Base-by-base conservation (phyloP, 37 sponge, comb jelly and placozoan species). In the Bolinopsis microptera region DNA sequence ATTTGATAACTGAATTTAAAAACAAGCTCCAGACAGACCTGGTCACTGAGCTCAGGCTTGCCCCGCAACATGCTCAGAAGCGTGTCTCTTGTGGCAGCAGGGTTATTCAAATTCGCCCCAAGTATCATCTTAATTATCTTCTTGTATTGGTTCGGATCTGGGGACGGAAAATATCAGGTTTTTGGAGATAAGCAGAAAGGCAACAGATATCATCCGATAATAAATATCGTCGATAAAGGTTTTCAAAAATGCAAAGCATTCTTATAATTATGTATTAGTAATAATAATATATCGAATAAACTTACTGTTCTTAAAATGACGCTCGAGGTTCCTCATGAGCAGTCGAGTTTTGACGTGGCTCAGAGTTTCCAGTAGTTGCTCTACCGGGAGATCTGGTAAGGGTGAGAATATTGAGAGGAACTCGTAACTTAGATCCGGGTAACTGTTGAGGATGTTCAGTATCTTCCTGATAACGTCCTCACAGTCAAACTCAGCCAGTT, bases 371-470 rank as follows among this genome's bases (percentile, higher is more conserved):
- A 41, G 90, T 0, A 86, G 61, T 48, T 86, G 32, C 1, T 86
- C 61, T 8, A 86, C 61, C 18, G 90, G 90, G 8, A 86, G 32
- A 30, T 86, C 90, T 8, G 90, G 90, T 3, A 86, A 48, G 0
- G 90, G 90, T n/a, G 90, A 86, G 26, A 86, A 86, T 28, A 86
- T 86, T 8, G 90, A 86, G 18, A 86, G 41, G 61, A 86, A 86
- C 90, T 86, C 90, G 24, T 39, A 86, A 8, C 61, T 34, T 2
- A 86, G 90, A 23, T 86, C 90, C 22, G 90, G 90, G 30, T 86
- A 86, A 41, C 36, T 27, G 28, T 39, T 86, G 0, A 86, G 61
- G 39, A 38, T 38, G 25, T n/a, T 24, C 27, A 40, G 26, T 2
- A 86, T 86, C 24, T 86, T 86, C 27, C 30, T 24, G 24, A 86